Base-by-base conservation (phyloP, 1,140 invertebrate species). In the Contarinia nasturtii region DNA sequence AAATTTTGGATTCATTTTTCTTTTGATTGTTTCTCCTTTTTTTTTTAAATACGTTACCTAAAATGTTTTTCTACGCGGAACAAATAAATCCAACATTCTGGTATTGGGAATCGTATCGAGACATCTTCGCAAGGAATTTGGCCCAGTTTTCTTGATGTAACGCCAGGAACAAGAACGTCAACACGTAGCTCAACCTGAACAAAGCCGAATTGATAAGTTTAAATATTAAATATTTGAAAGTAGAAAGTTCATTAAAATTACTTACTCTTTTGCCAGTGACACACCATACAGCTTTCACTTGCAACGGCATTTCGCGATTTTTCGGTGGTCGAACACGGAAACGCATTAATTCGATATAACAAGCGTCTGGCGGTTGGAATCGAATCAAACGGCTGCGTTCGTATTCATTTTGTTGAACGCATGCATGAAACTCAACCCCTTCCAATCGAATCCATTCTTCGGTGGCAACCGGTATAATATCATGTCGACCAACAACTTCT, bases 371-470 rank as follows among this genome's bases (percentile, higher is more conserved):
- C 44, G 96, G 95, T 64, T 92, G 89, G 68, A 98, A 94, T 70
- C 87, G 90, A 63, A 34, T 90, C 50, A 87, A 86, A 64, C 87
- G 82, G 5, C 82, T 83, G 48, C 80, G 80, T 48, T 92, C 79
- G 64, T 93, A 98, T 53, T 92, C 88, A 45, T 90, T 80, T 53
- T 83, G 79, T 58, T 95, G 83, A 8, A 99, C 85, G 61, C 86
- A 90, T 34, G 80, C 80, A 67, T 98, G 93, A 63, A 98, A 96
- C 63, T 98, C 91, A 0, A 88, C 76, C 19, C 81, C 76, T 68
- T 99, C 93, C 5, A 98, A 74, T 40, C 88, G 76, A 55, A 99
- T 98, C 96, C 96, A 99, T 67, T 98, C 91, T 67, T 99, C 96
- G 0, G 96, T 98, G 48, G 91, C 88, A 27, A 98, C 93, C 8